Evolutionary conservation across 2,113 vertebrate species (phyloP).

Genomic region (Oryctolagus cuniculus): DNA sequence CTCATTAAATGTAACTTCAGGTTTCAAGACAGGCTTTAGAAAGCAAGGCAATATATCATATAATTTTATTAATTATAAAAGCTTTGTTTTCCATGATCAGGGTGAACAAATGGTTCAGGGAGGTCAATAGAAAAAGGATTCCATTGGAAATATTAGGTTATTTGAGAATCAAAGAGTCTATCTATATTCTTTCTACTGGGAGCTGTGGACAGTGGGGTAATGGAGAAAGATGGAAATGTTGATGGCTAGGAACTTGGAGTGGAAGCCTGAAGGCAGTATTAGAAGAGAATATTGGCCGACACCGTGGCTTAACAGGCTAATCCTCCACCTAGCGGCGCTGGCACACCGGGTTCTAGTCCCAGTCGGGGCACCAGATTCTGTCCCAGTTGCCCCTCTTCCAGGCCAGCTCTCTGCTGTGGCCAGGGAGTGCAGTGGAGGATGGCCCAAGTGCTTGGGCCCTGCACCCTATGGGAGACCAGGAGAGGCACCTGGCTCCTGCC

Average conservation of each 20-base stretch:
- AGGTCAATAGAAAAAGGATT: background rate
- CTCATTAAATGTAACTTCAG: background rate
- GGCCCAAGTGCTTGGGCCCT: too few relatives aligned
- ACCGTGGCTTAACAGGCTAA: too few relatives aligned
- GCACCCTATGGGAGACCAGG: too few relatives aligned
- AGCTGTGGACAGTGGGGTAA: background rate
- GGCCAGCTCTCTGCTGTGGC: too few relatives aligned
- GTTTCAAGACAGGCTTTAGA: background rate
- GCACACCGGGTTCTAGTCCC: too few relatives aligned
- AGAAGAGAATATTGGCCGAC: background rate
- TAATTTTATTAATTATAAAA: slow-evolving; percentile 46
- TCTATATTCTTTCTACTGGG: background rate
- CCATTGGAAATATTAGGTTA: background rate
- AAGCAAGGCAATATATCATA: background rate
- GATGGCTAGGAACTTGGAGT: background rate
- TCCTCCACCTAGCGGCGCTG: too few relatives aligned
- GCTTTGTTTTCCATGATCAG: background rate
- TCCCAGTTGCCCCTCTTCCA: too few relatives aligned
- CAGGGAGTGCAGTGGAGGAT: too few relatives aligned
- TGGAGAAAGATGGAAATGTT: background rate
- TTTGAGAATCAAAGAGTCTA: background rate
- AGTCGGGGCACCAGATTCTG: too few relatives aligned
- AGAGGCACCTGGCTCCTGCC: too few relatives aligned
- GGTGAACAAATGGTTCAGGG: background rate
- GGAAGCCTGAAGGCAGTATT: background rate